phyloP scores from a whole-genome alignment of 2,113 vertebrate genomes.

The Macrotis lagotis region DNA sequence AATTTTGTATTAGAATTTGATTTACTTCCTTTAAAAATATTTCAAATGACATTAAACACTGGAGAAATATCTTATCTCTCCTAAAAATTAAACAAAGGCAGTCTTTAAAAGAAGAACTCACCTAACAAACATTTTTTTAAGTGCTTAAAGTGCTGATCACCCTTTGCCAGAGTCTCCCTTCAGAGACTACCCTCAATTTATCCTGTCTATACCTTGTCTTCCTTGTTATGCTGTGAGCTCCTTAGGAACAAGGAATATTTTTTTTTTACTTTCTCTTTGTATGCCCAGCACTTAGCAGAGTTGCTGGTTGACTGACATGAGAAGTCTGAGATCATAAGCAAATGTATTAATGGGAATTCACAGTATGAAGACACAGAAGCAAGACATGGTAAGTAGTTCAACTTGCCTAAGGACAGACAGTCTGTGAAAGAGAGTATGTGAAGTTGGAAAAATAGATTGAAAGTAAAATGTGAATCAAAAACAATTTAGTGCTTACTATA shows the following conservation, averaged over 20 bases:
- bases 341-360: background rate
- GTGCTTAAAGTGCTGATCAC: too few relatives aligned
- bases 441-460: too few relatives aligned
- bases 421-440: too few relatives aligned
- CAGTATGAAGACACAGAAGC: too few relatives aligned
- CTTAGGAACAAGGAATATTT: background rate
- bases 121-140: background rate
- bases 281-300: background rate
- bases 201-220: background rate
- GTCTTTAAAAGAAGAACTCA: slow-evolving; percentile 1
- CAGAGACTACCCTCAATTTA: background rate
- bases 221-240: background rate
- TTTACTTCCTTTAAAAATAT: slow-evolving; percentile 45
- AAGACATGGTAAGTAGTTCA: too few relatives aligned
- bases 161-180: background rate
- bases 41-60: slow-evolving; percentile 36
- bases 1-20: background rate
- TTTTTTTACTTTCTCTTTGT: background rate
- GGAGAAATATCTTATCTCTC: background rate
- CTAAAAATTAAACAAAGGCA: slow-evolving; percentile 8
- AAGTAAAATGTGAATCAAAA: too few relatives aligned
- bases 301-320: background rate
- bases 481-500: too few relatives aligned
- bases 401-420: too few relatives aligned
- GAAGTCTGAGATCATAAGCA: background rate